Conservation (phyloP, 2,888 invertebrate genomes). For the Therioaphis trifolii region DNA sequence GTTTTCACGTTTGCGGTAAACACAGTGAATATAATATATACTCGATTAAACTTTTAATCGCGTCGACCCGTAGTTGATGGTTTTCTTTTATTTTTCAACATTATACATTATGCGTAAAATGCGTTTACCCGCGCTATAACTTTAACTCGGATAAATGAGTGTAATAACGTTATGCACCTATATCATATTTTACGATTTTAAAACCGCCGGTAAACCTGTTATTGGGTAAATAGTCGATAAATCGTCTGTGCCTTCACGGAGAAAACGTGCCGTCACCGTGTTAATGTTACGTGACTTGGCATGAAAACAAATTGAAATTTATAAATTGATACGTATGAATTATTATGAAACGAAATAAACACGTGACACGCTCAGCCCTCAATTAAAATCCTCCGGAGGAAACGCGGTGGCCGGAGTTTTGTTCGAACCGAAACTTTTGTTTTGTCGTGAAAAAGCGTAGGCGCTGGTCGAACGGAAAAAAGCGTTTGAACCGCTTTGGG, state of each 20-base stretch:
- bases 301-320: slow-evolving; percentile 25
- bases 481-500: slow-evolving; percentile 10
- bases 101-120: background rate
- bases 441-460: slow-evolving; percentile 2
- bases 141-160: background rate
- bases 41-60: background rate
- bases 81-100: too few relatives aligned
- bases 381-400: slow-evolving; percentile 7
- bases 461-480: slow-evolving; percentile 2
- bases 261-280: slow-evolving; percentile 29
- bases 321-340: slow-evolving; percentile 33
- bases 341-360: background rate
- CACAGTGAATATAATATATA: background rate
- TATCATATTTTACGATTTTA: slow-evolving; percentile 28
- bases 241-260: background rate
- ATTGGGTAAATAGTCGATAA: slow-evolving; percentile 35
- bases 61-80: background rate
- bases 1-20: background rate
- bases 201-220: slow-evolving; percentile 45
- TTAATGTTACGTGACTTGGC: slow-evolving; percentile 9
- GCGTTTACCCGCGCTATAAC: background rate
- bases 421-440: slow-evolving; percentile 24
- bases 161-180: background rate
- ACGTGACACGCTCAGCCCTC: background rate
- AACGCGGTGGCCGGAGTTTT: background rate